Conservation (phyloP, 1,140 invertebrate genomes). For the Pseudomyrmex dendroicus region DNA sequence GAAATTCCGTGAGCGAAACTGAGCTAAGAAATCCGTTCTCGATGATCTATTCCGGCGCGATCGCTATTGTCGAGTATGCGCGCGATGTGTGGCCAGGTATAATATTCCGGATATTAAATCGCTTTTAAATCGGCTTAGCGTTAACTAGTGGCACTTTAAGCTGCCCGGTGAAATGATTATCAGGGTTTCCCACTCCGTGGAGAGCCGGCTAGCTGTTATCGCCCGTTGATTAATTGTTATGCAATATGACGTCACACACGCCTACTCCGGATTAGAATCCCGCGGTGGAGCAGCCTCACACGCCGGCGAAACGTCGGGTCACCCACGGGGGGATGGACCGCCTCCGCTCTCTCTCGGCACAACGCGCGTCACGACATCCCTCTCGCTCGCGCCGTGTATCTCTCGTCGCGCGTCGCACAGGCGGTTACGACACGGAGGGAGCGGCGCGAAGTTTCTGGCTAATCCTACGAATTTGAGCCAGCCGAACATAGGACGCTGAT, state of each 20-base stretch:
- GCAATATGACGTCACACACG: conserved; percentile 85
- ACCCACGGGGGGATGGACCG: conserved; percentile 44
- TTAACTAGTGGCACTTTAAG: conserved; percentile 86
- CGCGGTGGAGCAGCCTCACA: conserved; percentile 72
- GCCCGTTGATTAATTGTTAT: conserved; percentile 86
- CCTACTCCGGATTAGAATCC: conserved; percentile 81
- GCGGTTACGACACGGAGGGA: conserved; percentile 71
- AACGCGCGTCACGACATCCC: conserved; percentile 2
- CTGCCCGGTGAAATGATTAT: conserved; percentile 86
- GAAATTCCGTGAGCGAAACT: neutral
- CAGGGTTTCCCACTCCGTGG: conserved; percentile 83
- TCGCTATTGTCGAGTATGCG: conserved; percentile 49
- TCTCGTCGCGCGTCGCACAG: conserved; percentile 43
- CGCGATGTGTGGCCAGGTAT: conserved; percentile 72
- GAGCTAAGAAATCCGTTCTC: conserved; percentile 20
- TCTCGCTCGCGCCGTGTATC: neutral
- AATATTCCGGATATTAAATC: conserved; percentile 85
- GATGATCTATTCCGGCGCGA: conserved; percentile 6
- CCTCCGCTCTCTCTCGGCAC: conserved; percentile 36
- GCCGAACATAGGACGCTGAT: conserved; percentile 85
- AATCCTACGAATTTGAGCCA: conserved; percentile 84
- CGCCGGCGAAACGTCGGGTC: conserved; percentile 55
- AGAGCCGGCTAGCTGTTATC: conserved; percentile 83
- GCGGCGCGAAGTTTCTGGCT: conserved; percentile 82
- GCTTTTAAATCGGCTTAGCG: conserved; percentile 86